Base-by-base conservation (phyloP, 2,888 invertebrate species). In the Lasioglossum villosulum region DNA sequence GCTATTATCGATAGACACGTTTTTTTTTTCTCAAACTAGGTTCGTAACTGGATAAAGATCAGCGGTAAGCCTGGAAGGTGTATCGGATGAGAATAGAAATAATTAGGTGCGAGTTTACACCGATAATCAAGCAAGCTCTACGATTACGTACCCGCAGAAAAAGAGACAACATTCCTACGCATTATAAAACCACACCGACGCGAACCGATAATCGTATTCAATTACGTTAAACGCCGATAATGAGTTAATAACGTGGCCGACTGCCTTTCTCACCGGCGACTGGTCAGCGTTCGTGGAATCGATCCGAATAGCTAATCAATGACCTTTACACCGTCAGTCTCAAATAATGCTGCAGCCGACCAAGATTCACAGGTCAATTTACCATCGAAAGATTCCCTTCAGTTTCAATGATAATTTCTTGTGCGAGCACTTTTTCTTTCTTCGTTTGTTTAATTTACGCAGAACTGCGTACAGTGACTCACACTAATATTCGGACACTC, bases 201-300 rank as follows among this genome's bases (percentile, higher is more conserved):
- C 8, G 0, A 27, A 19, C 16, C 52, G 19, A n/a, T 74, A 68
- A 78, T 74, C 45, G 27, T 78, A 52, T 72, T 82, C 56, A 52
- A 66, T 75, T 72, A 42, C 30, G 2, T 30, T 48, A 16, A 80
- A 72, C 63, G 30, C 5, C 70, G 48, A 27, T 75, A 63, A 80
- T 80, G 71, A 34, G 70, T 75, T 72, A 83, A 80, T 66, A 83
- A 80, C 16, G 52, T 14, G 27, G 27, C 66, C 52, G 34, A 34
- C 72, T 72, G 66, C 52, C 37, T 66, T 63, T 80, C 37, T n/a
- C 16, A n/a, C 16, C 63, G 3, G 37, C 39, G 63, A 59, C 14
- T 34, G 74, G 8, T 34, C 52, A 23, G 23, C 16, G 68, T 70
- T 59, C 80, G 27, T 48, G 6, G 66, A 68, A 68, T 23, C 48